These are phyloP conservation scores for Hirtodrosophila duncani DNA, from an alignment of 2,888 invertebrate genomes.

Conservation along the genomic window DNA sequence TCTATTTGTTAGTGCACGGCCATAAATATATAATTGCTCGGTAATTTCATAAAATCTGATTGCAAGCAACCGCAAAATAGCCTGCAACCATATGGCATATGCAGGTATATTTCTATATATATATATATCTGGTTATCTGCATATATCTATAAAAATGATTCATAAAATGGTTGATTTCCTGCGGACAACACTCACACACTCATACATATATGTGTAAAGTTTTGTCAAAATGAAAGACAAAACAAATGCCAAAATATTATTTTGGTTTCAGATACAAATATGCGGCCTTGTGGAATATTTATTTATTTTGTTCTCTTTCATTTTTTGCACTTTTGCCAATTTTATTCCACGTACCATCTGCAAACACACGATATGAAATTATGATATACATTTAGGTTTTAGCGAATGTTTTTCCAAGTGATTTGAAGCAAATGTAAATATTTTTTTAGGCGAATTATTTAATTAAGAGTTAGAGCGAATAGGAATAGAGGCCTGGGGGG, in stretches of 20 bases:
- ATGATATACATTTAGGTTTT: constrained; percentile 6
- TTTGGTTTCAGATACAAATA: constrained; percentile 16
- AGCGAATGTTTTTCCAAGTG: constrained; percentile 16
- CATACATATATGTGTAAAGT: constrained; percentile 30
- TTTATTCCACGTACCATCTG: constrained; percentile 29
- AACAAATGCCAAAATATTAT: constrained; percentile 12
- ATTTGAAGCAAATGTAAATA: too few relatives aligned
- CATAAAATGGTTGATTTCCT: constrained; percentile 43
- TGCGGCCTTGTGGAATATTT: constrained; percentile 50
- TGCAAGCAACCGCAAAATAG: constrained; percentile 12
- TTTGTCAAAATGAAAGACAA: constrained; percentile 22
- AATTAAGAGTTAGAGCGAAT: too few relatives aligned
- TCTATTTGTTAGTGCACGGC: constrained; percentile 26
- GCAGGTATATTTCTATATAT: too few relatives aligned
- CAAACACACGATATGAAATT: constrained; percentile 35
- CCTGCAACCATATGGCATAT: too few relatives aligned
- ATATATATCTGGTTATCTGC: constrained; percentile 12
- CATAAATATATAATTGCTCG: constrained; percentile 39
- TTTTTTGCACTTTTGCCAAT: constrained; percentile 58
- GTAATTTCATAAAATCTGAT: constrained; percentile 30
- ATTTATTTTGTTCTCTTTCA: constrained; percentile 1
- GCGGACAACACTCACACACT: constrained; percentile 19
- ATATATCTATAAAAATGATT: constrained; percentile 51
- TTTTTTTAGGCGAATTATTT: too few relatives aligned
- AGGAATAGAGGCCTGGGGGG: too few relatives aligned